Conservation (phyloP, 2,113 vertebrate genomes). For the Aleadryas rufinucha region DNA sequence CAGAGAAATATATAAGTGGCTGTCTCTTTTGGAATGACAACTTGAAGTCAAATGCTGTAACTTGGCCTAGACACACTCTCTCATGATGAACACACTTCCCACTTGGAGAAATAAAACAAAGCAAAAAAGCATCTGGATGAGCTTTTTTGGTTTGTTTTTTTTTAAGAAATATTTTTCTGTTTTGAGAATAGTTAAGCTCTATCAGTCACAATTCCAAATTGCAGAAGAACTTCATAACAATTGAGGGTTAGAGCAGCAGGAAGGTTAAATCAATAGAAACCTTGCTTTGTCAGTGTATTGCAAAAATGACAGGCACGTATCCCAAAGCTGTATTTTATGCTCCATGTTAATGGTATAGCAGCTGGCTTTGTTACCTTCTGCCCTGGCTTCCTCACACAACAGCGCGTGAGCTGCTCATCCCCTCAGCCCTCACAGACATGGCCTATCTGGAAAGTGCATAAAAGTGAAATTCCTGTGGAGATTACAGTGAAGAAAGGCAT, state of each 20-base stretch:
- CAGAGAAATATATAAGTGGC: not conserved
- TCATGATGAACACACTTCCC: not conserved
- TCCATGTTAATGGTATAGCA: not conserved
- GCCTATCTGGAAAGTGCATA: not conserved
- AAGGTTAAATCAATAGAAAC: not conserved
- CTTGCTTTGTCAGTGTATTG: not conserved
- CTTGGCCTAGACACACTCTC: not conserved
- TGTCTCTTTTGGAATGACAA: not conserved
- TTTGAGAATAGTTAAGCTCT: not conserved
- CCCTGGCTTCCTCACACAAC: not conserved
- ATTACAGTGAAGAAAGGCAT: not conserved
- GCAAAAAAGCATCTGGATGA: not conserved
- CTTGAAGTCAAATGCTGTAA: slow-evolving; percentile 6
- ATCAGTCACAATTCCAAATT: not conserved
- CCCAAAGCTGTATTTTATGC: not conserved
- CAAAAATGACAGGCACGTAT: not conserved
- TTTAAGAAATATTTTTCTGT: not conserved
- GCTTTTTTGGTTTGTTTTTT: not conserved
- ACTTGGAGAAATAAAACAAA: not conserved
- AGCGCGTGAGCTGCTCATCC: not conserved
- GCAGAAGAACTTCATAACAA: not conserved
- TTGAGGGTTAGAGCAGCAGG: not conserved
- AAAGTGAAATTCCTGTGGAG: not conserved
- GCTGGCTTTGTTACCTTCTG: not conserved
- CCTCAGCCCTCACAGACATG: not conserved